Conservation (phyloP, 2,888 invertebrate genomes). For the Drosophila diplacantha region DNA sequence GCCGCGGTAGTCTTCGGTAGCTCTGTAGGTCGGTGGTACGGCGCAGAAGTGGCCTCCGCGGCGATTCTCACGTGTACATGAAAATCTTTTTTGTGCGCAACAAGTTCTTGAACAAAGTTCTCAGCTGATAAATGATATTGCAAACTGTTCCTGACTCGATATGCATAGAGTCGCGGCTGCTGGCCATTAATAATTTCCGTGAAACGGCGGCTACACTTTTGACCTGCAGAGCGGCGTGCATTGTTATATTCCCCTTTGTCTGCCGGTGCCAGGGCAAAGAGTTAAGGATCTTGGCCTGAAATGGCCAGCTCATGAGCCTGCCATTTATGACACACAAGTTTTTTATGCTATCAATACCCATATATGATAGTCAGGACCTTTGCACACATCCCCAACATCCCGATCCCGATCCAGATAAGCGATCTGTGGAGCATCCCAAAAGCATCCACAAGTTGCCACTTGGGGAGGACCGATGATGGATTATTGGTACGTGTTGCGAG, state of each 20-base stretch:
- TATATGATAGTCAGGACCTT: slow-evolving; percentile 10
- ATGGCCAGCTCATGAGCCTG: not conserved
- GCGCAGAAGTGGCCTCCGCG: slow-evolving; percentile 33
- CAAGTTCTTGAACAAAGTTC: slow-evolving; percentile 71
- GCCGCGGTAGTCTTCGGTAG: slow-evolving; percentile 57
- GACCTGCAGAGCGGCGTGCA: not conserved
- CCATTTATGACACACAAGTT: slow-evolving; percentile 6
- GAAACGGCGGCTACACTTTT: slow-evolving; percentile 17
- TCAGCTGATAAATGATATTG: slow-evolving; percentile 75
- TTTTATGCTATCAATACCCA: slow-evolving; percentile 8
- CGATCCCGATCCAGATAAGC: slow-evolving; percentile 46
- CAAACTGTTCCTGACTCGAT: slow-evolving; percentile 62
- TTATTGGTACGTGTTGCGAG: slow-evolving; percentile 74
- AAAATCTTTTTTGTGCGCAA: slow-evolving; percentile 76
- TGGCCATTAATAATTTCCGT: slow-evolving; percentile 73
- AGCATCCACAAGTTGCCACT: slow-evolving; percentile 55
- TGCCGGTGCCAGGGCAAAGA: not conserved
- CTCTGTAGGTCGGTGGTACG: slow-evolving; percentile 25
- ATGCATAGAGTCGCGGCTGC: slow-evolving; percentile 54
- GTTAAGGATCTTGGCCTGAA: not conserved
- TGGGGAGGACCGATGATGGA: slow-evolving; percentile 64
- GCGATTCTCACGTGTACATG: slow-evolving; percentile 70
- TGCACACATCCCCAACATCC: slow-evolving; percentile 4
- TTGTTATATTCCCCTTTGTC: slow-evolving; percentile 17
- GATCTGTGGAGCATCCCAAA: slow-evolving; percentile 38